Conservation (phyloP, 2,113 vertebrate species). For the Orthonyx spaldingii region DNA sequence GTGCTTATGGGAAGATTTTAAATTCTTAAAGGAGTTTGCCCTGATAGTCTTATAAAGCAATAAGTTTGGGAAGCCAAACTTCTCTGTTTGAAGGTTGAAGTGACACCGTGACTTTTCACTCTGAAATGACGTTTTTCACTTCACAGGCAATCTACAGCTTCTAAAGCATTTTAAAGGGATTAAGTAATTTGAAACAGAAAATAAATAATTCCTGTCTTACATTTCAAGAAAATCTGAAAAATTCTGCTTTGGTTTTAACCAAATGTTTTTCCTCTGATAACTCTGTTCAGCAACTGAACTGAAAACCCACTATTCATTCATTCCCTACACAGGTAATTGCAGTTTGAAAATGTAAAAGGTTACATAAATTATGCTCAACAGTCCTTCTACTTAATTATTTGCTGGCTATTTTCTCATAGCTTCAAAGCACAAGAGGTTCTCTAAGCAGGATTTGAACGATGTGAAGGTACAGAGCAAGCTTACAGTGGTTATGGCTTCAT, state of each 20-base stretch:
- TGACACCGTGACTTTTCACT: not conserved
- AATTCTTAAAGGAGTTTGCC: not conserved
- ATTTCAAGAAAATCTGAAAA: slow-evolving; percentile 42
- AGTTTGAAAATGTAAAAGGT: slow-evolving; percentile 33
- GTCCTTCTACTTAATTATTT: slow-evolving; percentile 33
- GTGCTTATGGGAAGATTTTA: not conserved
- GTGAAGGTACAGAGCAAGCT: slow-evolving; percentile 7
- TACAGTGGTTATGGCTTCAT: slow-evolving; percentile 45
- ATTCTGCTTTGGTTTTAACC: slow-evolving; percentile 29
- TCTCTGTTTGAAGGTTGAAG: not conserved
- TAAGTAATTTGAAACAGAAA: slow-evolving; percentile 56
- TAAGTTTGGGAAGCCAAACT: not conserved
- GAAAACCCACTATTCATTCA: slow-evolving; percentile 46
- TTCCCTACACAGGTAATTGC: slow-evolving; percentile 10
- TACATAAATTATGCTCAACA: slow-evolving; percentile 48
- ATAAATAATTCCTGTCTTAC: slow-evolving; percentile 23
- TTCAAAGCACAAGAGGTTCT: slow-evolving; percentile 33
- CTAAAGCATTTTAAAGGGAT: slow-evolving; percentile 41
- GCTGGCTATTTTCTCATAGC: slow-evolving; percentile 25
- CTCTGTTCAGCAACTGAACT: not conserved
- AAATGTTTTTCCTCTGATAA: slow-evolving; percentile 17
- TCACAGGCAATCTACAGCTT: slow-evolving; percentile 9
- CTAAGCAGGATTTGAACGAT: not conserved
- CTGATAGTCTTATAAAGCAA: not conserved
- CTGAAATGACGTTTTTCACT: not conserved